A percentile compares a stretch with the other conserved stretches of the same genome.
These are phyloP conservation scores for Tragelaphus buxtoni DNA, from an alignment of 2,113 vertebrate species.

Conservation along the genomic window DNA sequence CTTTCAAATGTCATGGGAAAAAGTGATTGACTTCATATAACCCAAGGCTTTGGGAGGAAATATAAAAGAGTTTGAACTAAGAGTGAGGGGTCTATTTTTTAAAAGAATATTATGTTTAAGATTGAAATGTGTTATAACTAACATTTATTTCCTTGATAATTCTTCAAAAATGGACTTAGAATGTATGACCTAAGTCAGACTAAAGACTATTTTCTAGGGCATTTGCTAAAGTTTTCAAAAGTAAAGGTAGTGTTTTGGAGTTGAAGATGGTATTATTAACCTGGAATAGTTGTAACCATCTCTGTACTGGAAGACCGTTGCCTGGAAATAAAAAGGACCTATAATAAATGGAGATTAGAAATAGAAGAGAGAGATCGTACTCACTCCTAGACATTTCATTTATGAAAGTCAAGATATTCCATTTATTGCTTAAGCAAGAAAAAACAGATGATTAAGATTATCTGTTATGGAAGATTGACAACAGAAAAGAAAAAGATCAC, in stretches of 20 bases:
- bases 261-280: not conserved
- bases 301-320: not conserved
- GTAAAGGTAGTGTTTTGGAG: not conserved
- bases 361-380: not conserved
- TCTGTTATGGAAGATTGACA: not conserved
- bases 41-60: not conserved
- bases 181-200: not conserved
- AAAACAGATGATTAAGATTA: not conserved
- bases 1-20: not conserved
- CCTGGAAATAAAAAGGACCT: not conserved
- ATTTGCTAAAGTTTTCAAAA: slow-evolving; percentile 31
- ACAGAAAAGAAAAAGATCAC: not conserved
- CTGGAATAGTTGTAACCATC: not conserved
- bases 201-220: not conserved
- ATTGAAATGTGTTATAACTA: slow-evolving; percentile 8
- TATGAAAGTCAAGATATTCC: not conserved
- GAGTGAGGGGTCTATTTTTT: not conserved
- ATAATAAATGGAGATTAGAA: not conserved
- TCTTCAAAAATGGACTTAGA: not conserved
- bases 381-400: not conserved
- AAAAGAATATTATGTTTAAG: not conserved
- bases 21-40: not conserved
- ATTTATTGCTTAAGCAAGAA: not conserved
- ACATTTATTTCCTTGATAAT: not conserved
- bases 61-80: not conserved